A percentile compares a stretch with the other conserved stretches of the same genome.
These are phyloP conservation scores for Stegostoma tigrinum DNA, from an alignment of 2,113 vertebrate genomes.

Conservation along the genomic window DNA sequence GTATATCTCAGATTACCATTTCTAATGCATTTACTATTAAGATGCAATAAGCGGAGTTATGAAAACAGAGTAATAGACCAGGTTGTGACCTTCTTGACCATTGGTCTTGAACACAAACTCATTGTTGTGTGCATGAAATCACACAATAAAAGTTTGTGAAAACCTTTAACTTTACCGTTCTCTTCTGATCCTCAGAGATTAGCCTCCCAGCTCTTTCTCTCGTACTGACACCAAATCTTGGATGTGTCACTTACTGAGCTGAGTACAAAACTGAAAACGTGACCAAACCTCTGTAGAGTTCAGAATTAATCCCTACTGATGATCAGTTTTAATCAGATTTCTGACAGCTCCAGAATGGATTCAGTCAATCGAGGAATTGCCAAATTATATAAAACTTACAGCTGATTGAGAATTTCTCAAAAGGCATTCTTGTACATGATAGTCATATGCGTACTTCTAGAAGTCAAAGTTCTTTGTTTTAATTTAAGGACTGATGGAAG, in stretches of 20 bases:
- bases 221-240: neutral
- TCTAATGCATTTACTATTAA: too few relatives aligned
- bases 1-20: too few relatives aligned
- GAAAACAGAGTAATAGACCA: too few relatives aligned
- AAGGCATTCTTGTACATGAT: neutral
- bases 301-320: neutral
- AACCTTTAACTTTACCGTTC: neutral
- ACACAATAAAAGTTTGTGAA: too few relatives aligned
- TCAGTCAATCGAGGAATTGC: neutral
- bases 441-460: neutral
- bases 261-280: neutral
- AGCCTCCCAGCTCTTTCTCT: neutral
- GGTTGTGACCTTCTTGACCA: too few relatives aligned
- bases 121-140: too few relatives aligned
- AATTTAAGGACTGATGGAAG: neutral
- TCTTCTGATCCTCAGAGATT: neutral
- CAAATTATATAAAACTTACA: neutral
- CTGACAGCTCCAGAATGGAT: neutral
- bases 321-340: neutral
- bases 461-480: neutral
- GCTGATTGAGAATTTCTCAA: neutral
- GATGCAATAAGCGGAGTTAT: too few relatives aligned
- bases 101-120: too few relatives aligned
- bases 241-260: neutral
- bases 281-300: neutral